phyloP scores from a whole-genome alignment of 2,797 vertebrate genomes.

The Rhynchonycteris naso region DNA sequence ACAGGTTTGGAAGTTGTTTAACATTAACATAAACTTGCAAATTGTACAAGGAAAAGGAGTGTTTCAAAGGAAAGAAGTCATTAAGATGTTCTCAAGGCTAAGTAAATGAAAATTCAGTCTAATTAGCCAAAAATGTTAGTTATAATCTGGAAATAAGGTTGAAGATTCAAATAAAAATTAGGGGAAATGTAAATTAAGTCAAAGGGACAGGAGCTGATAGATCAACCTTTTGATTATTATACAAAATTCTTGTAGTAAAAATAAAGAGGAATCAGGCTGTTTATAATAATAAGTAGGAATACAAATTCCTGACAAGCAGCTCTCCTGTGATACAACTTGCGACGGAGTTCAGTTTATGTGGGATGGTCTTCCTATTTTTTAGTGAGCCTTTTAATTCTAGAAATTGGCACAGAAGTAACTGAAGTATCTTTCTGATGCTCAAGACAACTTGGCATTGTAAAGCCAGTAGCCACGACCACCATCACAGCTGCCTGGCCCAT shows the following conservation, averaged over 20 bases:
- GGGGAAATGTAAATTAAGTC: not conserved
- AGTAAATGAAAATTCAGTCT: not conserved
- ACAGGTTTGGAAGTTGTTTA: no score
- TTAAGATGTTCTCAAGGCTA: not conserved
- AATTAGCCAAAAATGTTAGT: not conserved
- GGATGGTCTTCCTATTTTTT: not conserved
- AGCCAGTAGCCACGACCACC: no score
- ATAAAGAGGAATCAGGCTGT: not conserved
- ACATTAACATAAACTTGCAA: not conserved
- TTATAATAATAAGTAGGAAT: not conserved
- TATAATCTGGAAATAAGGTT: not conserved
- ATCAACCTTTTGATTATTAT: not conserved
- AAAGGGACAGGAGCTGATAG: not conserved
- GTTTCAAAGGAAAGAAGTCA: not conserved
- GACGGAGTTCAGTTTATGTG: not conserved
- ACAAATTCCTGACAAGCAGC: not conserved
- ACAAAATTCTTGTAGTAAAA: not conserved
- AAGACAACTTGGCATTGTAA: not conserved
- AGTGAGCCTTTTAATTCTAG: not conserved
- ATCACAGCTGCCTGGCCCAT: no score
- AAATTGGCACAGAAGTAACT: not conserved
- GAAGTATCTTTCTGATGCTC: not conserved
- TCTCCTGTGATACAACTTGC: not conserved
- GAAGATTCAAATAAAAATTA: constrained; percentile 1
- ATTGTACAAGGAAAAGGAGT: not conserved